phyloP scores from a whole-genome alignment of 1,140 invertebrate genomes.

The Aleiodes sp. region DNA sequence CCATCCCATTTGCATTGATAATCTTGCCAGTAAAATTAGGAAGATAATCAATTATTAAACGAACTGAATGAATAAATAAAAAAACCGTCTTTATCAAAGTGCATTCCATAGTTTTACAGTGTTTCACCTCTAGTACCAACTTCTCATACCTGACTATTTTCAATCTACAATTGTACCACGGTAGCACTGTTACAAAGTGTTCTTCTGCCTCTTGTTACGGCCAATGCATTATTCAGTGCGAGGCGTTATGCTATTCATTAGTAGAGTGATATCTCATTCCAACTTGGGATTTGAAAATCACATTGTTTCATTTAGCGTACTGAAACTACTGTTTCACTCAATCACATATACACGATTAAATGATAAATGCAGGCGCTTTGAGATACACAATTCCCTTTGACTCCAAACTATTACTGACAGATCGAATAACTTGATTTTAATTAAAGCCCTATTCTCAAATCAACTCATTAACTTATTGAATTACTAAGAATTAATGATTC shows the following conservation, averaged over 20 bases:
- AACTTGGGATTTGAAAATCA: conserved; percentile 28
- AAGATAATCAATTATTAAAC: no score
- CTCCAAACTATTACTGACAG: not conserved
- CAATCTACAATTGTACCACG: not conserved
- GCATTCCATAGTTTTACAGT: no score
- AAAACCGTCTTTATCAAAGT: no score
- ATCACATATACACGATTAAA: not conserved
- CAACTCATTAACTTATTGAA: no score
- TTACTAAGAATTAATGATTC: no score
- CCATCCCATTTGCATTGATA: no score
- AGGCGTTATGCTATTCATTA: conserved; percentile 33
- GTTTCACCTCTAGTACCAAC: not conserved
- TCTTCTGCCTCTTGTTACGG: conserved; percentile 27
- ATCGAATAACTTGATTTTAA: not conserved
- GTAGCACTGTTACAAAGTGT: conserved; percentile 21
- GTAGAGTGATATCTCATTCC: conserved; percentile 7
- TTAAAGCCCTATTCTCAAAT: not conserved
- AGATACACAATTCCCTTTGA: not conserved
- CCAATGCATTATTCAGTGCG: conserved; percentile 32
- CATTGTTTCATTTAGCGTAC: conserved; percentile 1
- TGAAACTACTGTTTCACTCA: not conserved
- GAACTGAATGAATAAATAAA: no score
- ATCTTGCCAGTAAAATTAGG: no score
- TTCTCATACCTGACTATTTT: not conserved
- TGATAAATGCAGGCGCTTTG: not conserved